Conservation (phyloP, 1,140 invertebrate genomes). For the Arctopsyche grandis region DNA sequence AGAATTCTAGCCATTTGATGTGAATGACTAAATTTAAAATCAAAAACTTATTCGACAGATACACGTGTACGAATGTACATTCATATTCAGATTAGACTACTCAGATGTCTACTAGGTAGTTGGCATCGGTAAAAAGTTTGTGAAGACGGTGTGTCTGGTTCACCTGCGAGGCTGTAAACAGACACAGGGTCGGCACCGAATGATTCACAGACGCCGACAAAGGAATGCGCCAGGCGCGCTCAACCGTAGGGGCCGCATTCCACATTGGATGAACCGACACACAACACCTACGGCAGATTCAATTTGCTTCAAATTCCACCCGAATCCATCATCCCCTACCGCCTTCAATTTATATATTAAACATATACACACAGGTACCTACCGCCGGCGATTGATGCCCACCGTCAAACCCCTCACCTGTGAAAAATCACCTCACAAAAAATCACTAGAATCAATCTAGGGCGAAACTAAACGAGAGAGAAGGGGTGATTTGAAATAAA, state of each 20-base stretch:
- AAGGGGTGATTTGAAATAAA: background rate
- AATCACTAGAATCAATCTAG: background rate
- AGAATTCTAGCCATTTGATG: too few relatives aligned
- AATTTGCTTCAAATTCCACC: slow-evolving; percentile 23
- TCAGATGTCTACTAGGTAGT: too few relatives aligned
- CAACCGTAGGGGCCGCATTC: slow-evolving; percentile 17
- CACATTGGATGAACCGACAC: background rate
- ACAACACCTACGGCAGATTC: slow-evolving; percentile 6
- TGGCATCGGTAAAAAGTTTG: background rate
- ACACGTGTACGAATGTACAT: too few relatives aligned
- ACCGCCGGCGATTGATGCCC: background rate
- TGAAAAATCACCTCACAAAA: background rate
- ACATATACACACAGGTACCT: too few relatives aligned
- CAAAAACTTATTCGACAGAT: too few relatives aligned
- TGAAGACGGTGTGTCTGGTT: slow-evolving; percentile 40
- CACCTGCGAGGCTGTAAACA: slow-evolving; percentile 42
- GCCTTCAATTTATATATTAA: background rate
- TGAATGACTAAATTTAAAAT: too few relatives aligned
- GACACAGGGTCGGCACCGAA: slow-evolving; percentile 39
- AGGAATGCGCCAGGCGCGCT: slow-evolving; percentile 18
- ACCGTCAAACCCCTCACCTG: background rate
- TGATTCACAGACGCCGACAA: slow-evolving; percentile 48
- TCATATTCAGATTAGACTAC: too few relatives aligned
- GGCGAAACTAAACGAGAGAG: background rate
- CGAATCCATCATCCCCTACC: slow-evolving; percentile 34